These are phyloP conservation scores for Drosophila anceps DNA, from an alignment of 2,888 invertebrate genomes.

Conservation along the genomic window DNA sequence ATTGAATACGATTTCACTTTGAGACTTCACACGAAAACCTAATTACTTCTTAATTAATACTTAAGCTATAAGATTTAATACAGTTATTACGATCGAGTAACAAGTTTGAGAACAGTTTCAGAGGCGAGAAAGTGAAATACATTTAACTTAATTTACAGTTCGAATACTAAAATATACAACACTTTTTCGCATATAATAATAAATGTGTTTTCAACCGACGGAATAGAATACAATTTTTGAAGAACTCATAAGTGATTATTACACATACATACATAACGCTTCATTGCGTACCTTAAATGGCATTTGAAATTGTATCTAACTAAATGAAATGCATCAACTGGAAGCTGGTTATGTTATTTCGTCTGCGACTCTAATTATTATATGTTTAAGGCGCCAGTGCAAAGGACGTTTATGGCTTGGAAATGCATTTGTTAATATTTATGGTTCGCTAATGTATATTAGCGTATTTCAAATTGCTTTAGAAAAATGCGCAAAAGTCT, in stretches of 20 bases:
- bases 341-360: conserved; percentile 33
- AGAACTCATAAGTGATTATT: conserved; percentile 7
- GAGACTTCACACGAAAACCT: conserved; percentile 33
- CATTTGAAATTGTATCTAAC: conserved; percentile 55
- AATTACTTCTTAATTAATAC: conserved; percentile 14
- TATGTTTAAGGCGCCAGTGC: conserved; percentile 45
- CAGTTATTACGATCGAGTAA: conserved; percentile 32
- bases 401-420: conserved; percentile 47
- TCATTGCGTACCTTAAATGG: conserved; percentile 46
- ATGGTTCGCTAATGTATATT: conserved; percentile 47
- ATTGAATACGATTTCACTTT: conserved; percentile 36
- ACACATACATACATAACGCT: conserved; percentile 8
- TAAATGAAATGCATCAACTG: conserved; percentile 48
- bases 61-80: conserved; percentile 30
- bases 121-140: conserved; percentile 14
- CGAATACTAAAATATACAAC: conserved; percentile 46
- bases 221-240: conserved; percentile 18
- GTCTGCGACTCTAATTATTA: conserved; percentile 21
- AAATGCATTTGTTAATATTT: conserved; percentile 51
- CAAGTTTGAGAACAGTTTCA: conserved; percentile 22
- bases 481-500: conserved; percentile 81
- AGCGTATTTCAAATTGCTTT: conserved; percentile 60
- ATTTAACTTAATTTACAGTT: conserved; percentile 30
- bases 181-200: conserved; percentile 16
- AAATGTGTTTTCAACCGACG: conserved; percentile 21